These are phyloP conservation scores for Hymenopus coronatus DNA, from an alignment of 2,888 invertebrate genomes.

Conservation along the genomic window DNA sequence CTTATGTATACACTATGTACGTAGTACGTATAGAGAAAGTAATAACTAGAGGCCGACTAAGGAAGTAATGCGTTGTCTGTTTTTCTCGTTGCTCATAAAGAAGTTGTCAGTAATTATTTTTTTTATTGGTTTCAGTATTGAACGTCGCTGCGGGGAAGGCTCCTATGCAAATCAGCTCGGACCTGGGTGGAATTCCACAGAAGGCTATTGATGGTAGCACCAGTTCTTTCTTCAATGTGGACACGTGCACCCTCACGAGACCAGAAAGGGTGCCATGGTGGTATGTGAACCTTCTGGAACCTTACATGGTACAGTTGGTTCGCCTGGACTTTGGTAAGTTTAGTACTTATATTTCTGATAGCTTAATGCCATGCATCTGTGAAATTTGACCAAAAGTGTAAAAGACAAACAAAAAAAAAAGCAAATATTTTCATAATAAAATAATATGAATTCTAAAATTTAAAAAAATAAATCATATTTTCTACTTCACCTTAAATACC, in stretches of 20 bases:
- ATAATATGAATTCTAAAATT: too few relatives aligned
- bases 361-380: too few relatives aligned
- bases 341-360: slow-evolving; percentile 41
- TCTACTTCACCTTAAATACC: too few relatives aligned
- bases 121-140: slow-evolving; percentile 61
- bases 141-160: slow-evolving; percentile 94
- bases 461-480: too few relatives aligned
- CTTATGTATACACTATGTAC: too few relatives aligned
- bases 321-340: slow-evolving; percentile 86
- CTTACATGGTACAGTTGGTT: slow-evolving; percentile 92
- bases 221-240: slow-evolving; percentile 72
- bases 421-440: too few relatives aligned
- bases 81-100: slow-evolving; percentile 31
- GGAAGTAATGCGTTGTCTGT: not conserved
- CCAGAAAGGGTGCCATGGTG: slow-evolving; percentile 87
- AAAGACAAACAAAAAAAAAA: too few relatives aligned
- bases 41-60: too few relatives aligned
- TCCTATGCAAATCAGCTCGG: slow-evolving; percentile 88
- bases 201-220: slow-evolving; percentile 90
- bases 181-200: slow-evolving; percentile 81
- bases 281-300: slow-evolving; percentile 91
- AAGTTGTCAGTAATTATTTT: too few relatives aligned
- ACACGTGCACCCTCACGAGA: slow-evolving; percentile 85
- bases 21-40: too few relatives aligned
- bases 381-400: too few relatives aligned